Percentiles rank a stretch among this genome's conserved stretches.
phyloP scores from a whole-genome alignment of 2,113 vertebrate species.

The Cygnus buccinator region DNA sequence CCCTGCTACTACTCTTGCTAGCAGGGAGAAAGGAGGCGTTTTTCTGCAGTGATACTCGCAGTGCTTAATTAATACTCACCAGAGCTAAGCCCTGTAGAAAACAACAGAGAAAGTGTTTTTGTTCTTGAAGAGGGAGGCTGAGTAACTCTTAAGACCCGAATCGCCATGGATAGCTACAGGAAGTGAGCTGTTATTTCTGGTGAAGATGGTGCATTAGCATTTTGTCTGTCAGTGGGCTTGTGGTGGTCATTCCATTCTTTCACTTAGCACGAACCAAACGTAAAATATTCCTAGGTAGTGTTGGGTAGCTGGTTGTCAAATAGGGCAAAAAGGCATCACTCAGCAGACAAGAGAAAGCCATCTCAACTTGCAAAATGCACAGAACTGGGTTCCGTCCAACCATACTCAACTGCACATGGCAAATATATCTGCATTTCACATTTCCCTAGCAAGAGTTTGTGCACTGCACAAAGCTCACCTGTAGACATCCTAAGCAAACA shows the following conservation, averaged over 20 bases:
- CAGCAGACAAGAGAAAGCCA: not conserved
- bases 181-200: not conserved
- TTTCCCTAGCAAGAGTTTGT: not conserved
- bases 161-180: not conserved
- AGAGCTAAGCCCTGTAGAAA: constrained; percentile 17
- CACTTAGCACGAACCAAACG: not conserved
- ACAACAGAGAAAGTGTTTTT: not conserved
- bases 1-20: constrained; percentile 21
- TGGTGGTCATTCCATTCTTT: not conserved
- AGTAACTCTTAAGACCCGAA: not conserved
- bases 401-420: not conserved
- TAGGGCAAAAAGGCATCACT: not conserved
- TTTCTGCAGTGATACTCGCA: not conserved
- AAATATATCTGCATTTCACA: not conserved
- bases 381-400: not conserved
- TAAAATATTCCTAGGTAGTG: not conserved
- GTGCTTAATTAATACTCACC: constrained; percentile 12
- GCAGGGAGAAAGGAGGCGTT: constrained; percentile 24
- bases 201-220: not conserved
- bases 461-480: not conserved
- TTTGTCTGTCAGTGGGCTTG: not conserved
- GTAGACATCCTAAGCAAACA: accelerated
- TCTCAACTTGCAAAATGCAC: not conserved
- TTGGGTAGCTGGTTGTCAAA: not conserved
- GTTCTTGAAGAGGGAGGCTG: not conserved